phyloP scores from a whole-genome alignment of 1,140 invertebrate species.

The Bombyx mandarina region DNA sequence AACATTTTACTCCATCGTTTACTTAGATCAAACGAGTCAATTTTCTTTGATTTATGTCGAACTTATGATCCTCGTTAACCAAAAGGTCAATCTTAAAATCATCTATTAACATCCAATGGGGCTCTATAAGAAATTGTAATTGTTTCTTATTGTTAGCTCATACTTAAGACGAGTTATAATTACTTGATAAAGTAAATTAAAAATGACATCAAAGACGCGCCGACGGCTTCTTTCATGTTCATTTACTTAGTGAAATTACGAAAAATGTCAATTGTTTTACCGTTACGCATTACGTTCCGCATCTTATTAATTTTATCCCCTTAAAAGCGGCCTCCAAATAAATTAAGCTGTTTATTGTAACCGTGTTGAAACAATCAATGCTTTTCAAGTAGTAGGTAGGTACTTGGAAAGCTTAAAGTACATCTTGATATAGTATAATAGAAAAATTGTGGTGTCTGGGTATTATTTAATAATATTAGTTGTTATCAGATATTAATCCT shows the following conservation, averaged over 20 bases:
- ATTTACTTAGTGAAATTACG: slow-evolving; percentile 8
- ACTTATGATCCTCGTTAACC: background rate
- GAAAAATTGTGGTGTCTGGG: too few species aligned
- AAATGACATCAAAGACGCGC: slow-evolving; percentile 8
- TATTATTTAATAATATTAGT: too few species aligned
- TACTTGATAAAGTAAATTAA: slow-evolving; percentile 9
- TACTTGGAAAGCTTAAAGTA: too few species aligned
- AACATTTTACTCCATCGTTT: too few species aligned
- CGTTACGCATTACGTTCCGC: background rate
- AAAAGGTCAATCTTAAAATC: background rate
- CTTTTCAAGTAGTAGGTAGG: too few species aligned
- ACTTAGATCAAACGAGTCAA: too few species aligned
- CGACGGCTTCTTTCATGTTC: background rate
- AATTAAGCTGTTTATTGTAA: too few species aligned
- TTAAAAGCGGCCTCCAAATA: background rate
- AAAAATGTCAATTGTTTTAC: slow-evolving; percentile 4
- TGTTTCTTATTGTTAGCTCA: background rate
- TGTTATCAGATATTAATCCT: too few species aligned
- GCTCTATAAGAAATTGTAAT: background rate
- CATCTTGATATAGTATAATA: too few species aligned
- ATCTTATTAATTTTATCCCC: background rate
- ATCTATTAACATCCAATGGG: background rate
- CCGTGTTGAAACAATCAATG: too few species aligned
- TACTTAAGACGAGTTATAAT: slow-evolving; percentile 2
- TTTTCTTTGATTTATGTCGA: background rate